Percentiles rank a stretch among this genome's conserved stretches.
phyloP scores from a whole-genome alignment of 2,113 vertebrate species.

The Carassius auratus region DNA sequence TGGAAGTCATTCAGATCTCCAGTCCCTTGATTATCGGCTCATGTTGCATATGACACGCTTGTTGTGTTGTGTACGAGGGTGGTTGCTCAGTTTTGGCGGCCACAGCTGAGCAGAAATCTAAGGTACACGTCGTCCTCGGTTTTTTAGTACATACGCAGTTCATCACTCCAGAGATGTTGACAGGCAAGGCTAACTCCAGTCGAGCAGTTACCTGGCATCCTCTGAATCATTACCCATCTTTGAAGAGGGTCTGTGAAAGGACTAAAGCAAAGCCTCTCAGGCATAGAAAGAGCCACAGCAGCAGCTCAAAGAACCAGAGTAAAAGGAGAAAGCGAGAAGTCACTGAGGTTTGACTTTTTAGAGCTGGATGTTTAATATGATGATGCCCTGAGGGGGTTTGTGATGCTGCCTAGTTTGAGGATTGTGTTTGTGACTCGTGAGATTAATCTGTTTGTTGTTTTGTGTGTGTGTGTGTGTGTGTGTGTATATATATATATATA shows the following conservation, averaged over 20 bases:
- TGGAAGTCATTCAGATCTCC: slow-evolving; percentile 20
- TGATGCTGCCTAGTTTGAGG: not conserved
- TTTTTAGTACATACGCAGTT: not conserved
- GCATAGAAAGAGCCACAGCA: not conserved
- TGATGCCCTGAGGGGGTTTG: not conserved
- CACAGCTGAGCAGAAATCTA: slow-evolving; percentile 3
- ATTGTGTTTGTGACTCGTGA: not conserved
- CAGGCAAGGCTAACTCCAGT: not conserved
- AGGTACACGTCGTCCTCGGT: not conserved
- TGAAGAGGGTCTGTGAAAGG: slow-evolving; percentile 12
- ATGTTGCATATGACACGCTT: slow-evolving; percentile 11
- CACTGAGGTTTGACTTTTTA: not conserved
- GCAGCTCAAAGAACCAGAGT: not conserved
- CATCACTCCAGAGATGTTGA: slow-evolving; percentile 5
- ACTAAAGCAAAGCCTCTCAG: slow-evolving; percentile 4
- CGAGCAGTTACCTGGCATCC: slow-evolving; percentile 3
- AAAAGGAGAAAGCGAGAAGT: not conserved
- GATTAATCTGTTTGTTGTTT: not conserved
- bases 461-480: too few species aligned
- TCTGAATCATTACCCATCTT: slow-evolving; percentile 11
- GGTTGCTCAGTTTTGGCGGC: slow-evolving; percentile 8
- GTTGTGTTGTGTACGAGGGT: not conserved
- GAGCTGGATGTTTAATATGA: not conserved
- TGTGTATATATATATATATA: too few species aligned
- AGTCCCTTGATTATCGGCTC: slow-evolving; percentile 37